Evolutionary conservation across 2,888 invertebrate genomes (phyloP).

Genomic region (Caenorhabditis virilis): DNA sequence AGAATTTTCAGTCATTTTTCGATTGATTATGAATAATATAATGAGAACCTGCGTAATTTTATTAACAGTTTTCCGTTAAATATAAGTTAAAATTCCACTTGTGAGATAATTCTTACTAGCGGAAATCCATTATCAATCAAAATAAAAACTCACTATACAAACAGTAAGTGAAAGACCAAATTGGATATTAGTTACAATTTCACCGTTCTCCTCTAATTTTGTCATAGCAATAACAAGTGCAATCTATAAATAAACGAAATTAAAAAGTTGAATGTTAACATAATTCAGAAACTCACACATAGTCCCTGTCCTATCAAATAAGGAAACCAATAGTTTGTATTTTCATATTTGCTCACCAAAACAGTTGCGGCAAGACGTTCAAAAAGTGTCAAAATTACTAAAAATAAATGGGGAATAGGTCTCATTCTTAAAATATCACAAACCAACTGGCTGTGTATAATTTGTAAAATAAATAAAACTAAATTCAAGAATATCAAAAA

Average conservation of each 20-base stretch:
- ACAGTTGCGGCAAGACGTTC: slow-evolving; percentile 29
- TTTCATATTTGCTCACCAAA: slow-evolving; percentile 21
- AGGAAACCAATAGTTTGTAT: slow-evolving; percentile 22
- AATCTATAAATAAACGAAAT: no score
- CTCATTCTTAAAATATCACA: neutral
- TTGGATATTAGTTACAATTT: slow-evolving; percentile 21
- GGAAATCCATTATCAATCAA: no score
- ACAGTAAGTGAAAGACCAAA: slow-evolving; percentile 15
- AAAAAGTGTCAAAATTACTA: slow-evolving; percentile 20
- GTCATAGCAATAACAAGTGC: no score
- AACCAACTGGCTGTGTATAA: slow-evolving; percentile 21
- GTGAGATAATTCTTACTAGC: no score
- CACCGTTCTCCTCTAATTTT: no score
- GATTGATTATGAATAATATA: slow-evolving; percentile 19
- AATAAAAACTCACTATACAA: slow-evolving; percentile 6
- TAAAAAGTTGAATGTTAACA: no score
- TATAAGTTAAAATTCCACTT: no score
- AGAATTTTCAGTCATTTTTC: slow-evolving; percentile 19
- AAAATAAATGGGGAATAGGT: no score
- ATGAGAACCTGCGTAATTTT: slow-evolving; percentile 6
- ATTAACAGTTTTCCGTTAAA: no score
- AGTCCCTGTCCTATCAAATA: slow-evolving; percentile 17
- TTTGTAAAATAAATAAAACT: slow-evolving; percentile 15
- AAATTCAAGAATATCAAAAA: slow-evolving; percentile 20
- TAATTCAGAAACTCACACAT: slow-evolving; percentile 14